Base-by-base conservation (phyloP, 2,888 invertebrate species). In the Andrena minutula region DNA sequence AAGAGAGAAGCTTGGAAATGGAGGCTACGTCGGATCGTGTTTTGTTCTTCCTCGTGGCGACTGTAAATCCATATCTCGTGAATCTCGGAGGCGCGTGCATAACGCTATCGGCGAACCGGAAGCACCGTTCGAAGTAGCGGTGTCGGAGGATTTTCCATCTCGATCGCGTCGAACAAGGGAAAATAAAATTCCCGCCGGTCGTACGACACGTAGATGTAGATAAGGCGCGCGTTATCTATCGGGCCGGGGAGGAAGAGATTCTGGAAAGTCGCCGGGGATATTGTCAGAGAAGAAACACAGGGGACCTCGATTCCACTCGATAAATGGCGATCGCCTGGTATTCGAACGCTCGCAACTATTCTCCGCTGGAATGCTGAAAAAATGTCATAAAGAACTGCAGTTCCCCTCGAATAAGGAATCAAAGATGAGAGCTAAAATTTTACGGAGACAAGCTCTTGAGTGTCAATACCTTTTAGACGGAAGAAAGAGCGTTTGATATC, bases 141-240 rank as follows among this genome's bases (percentile, higher is more conserved):
- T 76, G 84, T 82, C 72, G 74, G 61, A 60, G 70, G 78, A 86
- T 82, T 86, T 85, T 85, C 58, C 81, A 83, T 83, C 74, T 84
- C 69, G 81, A 86, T 86, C 83, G 79, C 73, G 76, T 81, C 76
- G 84, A 80, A 83, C 75, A 72, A 73, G 65, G 49, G 64, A 49
- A 83, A 87, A 86, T 87, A 83, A 85, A 85, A 85, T 87, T 80
- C 73, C 71, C 68, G 47, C 47, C 64, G 49, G 41, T 51, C 64
- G 64, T 73, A 66, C 68, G 69, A 73, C 49, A 56, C 58, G 20
- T 41, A 60, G 75, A 71, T 72, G 53, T 69, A 64, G 79, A 76
- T 85, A 83, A 78, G 65, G 61, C 56, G 60, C 65, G 56, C 65
- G 72, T 75, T 73, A 66, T 66, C 64, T 60, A 66, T 10, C 61